phyloP scores from a whole-genome alignment of 1,140 invertebrate genomes.

The Pachyrhynchus sulphureomaculatus region DNA sequence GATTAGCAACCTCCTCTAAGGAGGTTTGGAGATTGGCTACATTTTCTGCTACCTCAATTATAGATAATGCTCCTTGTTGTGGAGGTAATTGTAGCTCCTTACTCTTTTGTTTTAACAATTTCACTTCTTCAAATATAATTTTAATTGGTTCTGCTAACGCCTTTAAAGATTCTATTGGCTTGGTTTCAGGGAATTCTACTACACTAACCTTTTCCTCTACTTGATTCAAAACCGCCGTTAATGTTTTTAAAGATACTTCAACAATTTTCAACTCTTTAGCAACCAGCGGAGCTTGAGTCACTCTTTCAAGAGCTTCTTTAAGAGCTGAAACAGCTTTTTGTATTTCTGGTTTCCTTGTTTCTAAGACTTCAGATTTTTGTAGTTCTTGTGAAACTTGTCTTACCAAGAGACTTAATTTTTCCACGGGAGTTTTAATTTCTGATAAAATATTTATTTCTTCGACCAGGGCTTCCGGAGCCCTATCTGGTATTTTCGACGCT shows the following conservation, averaged over 20 bases:
- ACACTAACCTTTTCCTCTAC: not conserved
- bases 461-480: not conserved
- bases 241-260: slow-evolving; percentile 22
- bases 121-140: slow-evolving; percentile 1
- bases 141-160: not conserved
- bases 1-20: not conserved
- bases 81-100: not conserved
- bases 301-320: slow-evolving; percentile 26
- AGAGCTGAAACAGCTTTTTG: slow-evolving; percentile 6
- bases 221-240: slow-evolving; percentile 3
- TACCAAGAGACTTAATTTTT: slow-evolving; percentile 19
- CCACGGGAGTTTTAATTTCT: slow-evolving; percentile 22
- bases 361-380: slow-evolving; percentile 8
- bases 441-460: not conserved
- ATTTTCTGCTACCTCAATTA: slow-evolving; percentile 16
- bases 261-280: slow-evolving; percentile 11
- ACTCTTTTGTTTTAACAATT: not conserved
- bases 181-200: not conserved
- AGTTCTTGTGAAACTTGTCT: slow-evolving; percentile 8
- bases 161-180: not conserved
- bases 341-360: slow-evolving; percentile 13
- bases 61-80: slow-evolving; percentile 25
- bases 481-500: not conserved
- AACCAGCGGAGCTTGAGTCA: slow-evolving; percentile 6
- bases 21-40: not conserved